Conservation (phyloP, 2,888 invertebrate species). For the Ommatoiulus sabulosus region DNA sequence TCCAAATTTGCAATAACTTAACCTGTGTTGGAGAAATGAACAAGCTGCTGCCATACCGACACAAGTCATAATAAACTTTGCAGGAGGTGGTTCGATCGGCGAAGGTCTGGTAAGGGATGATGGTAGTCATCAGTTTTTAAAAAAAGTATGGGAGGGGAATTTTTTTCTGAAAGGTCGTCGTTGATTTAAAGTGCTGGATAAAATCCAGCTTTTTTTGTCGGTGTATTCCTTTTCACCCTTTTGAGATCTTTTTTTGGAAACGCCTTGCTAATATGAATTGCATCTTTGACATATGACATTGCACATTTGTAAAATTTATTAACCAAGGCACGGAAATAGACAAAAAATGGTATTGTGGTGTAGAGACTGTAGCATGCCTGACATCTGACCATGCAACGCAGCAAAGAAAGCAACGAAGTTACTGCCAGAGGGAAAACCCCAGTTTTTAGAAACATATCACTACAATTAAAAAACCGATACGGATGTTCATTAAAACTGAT, state of each 20-base stretch:
- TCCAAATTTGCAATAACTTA: not conserved
- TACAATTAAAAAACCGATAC: not conserved
- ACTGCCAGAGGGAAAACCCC: not conserved
- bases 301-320: not conserved
- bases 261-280: not conserved
- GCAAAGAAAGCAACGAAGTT: not conserved
- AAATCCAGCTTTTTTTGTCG: not conserved
- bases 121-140: not conserved
- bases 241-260: constrained; percentile 1
- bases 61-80: not conserved
- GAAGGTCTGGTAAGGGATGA: not conserved
- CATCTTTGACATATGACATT: constrained; percentile 4
- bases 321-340: not conserved
- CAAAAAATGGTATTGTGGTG: not conserved
- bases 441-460: not conserved
- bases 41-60: not conserved
- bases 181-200: not conserved
- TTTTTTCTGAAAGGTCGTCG: not conserved
- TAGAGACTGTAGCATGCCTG: not conserved
- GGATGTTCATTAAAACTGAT: not conserved
- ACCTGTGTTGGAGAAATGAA: not conserved
- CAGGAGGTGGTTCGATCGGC: not conserved
- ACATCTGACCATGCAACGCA: not conserved
- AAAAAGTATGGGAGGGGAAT: not conserved
- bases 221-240: not conserved